Base-by-base conservation (phyloP, 30 jellyfish, hydroid and myxozoan genomes). In the Aurelia sp. region DNA sequence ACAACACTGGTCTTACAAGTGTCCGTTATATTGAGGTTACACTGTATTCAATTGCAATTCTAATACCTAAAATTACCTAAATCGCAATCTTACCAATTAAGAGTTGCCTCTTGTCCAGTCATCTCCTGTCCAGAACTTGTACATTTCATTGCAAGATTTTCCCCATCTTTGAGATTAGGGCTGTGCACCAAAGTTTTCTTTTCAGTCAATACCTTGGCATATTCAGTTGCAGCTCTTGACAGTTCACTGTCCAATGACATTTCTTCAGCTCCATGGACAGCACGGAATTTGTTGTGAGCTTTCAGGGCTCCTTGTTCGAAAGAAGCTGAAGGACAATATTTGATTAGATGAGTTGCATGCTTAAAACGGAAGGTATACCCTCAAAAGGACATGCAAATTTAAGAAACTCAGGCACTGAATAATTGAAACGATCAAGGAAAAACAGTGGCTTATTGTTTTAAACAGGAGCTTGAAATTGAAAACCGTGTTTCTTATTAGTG, bases 81-180 rank as follows among this genome's bases (percentile, higher is more conserved):
- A 13, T 13, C 11, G 37, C 11, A 66, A 3, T 40, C 95, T 15
- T 57, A 93, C 98, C 98, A 93, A 47, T 74, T 88, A 57, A 86
- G 80, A 17, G 96, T 79, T 17, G 98, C 97, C 62, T 88, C 96
- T 44, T 81, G 96, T 62, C 96, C 98, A 30, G 98, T 77, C 97
- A 87, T 87, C 79, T 93, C 96, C 44, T 86, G 60, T 12, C 95
- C 95, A 4, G 89, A 90, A 21, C 85, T 79, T 3, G 90, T 71
- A 78, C 98, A 93, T 22, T 78, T 87, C 73, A 75, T 78, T 5
- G 98, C 98, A 19, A 86, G 79, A 31, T 92, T 92, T 71, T 92
- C 98, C 4, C 98, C 98, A 69, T 74, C 93, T 6, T 73, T 74
- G 71, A 80, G 50, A 73, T 62, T 68, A 3, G 79, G 13, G 51